Percentiles rank a stretch among this genome's conserved stretches.
Conservation (phyloP, 2,888 invertebrate genomes). For the Lamellibrachia columna region DNA sequence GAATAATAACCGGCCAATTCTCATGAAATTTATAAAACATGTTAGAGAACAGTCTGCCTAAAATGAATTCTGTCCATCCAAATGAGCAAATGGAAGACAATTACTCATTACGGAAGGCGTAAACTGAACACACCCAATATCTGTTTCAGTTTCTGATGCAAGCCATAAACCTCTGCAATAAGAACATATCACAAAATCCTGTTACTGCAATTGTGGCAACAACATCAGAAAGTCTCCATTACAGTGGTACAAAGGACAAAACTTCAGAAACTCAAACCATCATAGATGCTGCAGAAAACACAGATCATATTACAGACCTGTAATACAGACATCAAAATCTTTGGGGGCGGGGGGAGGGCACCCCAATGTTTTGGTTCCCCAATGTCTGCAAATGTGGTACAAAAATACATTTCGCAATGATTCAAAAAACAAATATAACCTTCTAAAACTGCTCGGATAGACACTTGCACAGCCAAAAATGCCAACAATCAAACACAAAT, state of each 20-base stretch:
- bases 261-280: background rate
- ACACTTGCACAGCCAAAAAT: background rate
- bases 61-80: background rate
- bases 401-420: too few species aligned
- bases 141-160: background rate
- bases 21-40: background rate
- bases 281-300: background rate
- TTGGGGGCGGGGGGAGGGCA: too few species aligned
- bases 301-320: too few species aligned
- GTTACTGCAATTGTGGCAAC: too few species aligned
- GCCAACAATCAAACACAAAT: background rate
- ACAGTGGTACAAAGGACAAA: background rate
- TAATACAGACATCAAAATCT: too few species aligned
- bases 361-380: too few species aligned
- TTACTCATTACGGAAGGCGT: background rate
- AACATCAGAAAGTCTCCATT: background rate
- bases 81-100: background rate
- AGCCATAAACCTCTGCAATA: background rate
- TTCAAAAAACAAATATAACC: too few species aligned
- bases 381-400: too few species aligned
- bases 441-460: background rate
- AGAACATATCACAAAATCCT: too few species aligned
- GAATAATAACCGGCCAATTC: background rate
- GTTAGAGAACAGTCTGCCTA: background rate
- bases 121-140: background rate